Evolutionary conservation across 2,113 vertebrate genomes (phyloP), one percentile per base, ranked within the genome.

Genomic region (Atractosteus spatula): DNA sequence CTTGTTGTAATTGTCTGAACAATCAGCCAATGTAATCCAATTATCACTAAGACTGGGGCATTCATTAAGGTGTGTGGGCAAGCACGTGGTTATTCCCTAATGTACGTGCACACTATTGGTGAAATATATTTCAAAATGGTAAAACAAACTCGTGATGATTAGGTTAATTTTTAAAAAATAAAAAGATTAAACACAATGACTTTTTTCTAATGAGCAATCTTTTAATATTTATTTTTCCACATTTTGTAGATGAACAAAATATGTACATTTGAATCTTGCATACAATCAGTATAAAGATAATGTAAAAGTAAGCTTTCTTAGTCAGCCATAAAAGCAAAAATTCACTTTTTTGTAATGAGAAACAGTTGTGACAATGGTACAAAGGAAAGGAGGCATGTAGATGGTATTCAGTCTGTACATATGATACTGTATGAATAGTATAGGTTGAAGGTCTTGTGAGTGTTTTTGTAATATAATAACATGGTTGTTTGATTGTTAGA

Each of bases 1-100:
- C 74, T 73, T 74, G 74, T 77, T 73, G 74, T 77, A 79, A 51
- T 51, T 51, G 47, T 51, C 47, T 51, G 47, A 5, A 51, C 47
- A 51, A 83, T 82, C 75, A 80, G 77, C 77, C 77, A 84, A 82
- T 71, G 74, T 78, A 82, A 82, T 80, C 76, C 81, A 83, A 79
- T 83, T 76, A 79, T 82, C 78, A 79, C 75, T 79, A 80, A 79
- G 80, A 80, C 77, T 76, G 78, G 78, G 75, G 77, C 79, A 77
- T 78, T 80, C 76, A 80, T 80, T 78, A 82, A 78, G 80, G 80
- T 82, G 80, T 79, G 79, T 78, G 78, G 77, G 78, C 77, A 82
- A 77, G 78, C 78, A 65, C 54, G 71, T 79, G 77, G 75, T 83
- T 79, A 83, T 83, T 78, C 71, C 64, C 71, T 63, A 74, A 68